phyloP scores from a whole-genome alignment of 2,113 vertebrate species.

The Phoxinus phoxinus region DNA sequence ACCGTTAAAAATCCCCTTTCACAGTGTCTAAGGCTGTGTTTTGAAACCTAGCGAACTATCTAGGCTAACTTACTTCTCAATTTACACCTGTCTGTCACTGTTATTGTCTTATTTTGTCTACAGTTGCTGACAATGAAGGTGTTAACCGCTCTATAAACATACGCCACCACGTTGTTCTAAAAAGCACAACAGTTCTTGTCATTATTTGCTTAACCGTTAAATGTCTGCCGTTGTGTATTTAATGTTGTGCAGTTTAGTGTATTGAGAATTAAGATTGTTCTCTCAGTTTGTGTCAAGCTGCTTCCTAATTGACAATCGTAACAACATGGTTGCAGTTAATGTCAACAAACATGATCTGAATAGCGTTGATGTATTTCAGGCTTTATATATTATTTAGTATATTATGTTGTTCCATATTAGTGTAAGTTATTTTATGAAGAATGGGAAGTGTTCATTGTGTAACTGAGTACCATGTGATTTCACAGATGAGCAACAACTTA shows the following conservation, averaged over 20 bases:
- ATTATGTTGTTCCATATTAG: background rate
- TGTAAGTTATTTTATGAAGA: background rate
- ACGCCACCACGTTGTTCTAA: background rate
- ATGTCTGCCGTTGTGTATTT: background rate
- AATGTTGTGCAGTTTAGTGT: background rate
- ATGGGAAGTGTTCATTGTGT: background rate
- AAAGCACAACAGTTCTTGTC: background rate
- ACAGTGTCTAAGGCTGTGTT: background rate
- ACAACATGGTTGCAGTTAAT: background rate
- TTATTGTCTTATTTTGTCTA: background rate
- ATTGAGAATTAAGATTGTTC: background rate
- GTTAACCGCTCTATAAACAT: background rate
- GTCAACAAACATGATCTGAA: background rate
- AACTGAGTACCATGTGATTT: slow-evolving; percentile 24
- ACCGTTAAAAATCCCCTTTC: slow-evolving; percentile 10
- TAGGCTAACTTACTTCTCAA: background rate
- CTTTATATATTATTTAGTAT: background rate
- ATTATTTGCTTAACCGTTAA: background rate
- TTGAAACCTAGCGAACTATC: background rate
- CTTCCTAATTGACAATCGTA: background rate
- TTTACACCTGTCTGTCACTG: background rate
- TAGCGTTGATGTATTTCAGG: background rate
- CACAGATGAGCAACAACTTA: slow-evolving; percentile 93
- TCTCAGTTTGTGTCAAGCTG: background rate
- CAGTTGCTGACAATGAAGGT: background rate